Percentiles rank a stretch among this genome's conserved stretches.
These are phyloP conservation scores for Spongilla lacustris DNA, from an alignment of 37 sponge, comb jelly and placozoan species.

Conservation along the genomic window DNA sequence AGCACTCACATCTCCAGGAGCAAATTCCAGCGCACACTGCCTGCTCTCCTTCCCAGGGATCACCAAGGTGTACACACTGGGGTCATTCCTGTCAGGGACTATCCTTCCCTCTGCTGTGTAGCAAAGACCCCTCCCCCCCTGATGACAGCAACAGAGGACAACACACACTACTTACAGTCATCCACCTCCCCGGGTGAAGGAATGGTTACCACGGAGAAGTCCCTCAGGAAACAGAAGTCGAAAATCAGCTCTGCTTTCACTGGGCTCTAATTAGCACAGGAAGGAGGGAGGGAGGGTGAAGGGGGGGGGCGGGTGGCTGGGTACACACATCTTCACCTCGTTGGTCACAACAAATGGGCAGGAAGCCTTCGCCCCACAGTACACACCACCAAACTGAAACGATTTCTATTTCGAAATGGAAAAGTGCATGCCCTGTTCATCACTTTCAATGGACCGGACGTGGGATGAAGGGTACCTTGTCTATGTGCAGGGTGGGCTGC, in stretches of 20 bases:
- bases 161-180: neutral
- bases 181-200: neutral
- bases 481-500: slow-evolving; percentile 63
- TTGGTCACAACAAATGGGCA: slow-evolving; percentile 67
- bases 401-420: slow-evolving; percentile 34
- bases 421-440: neutral
- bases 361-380: slow-evolving; percentile 60
- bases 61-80: slow-evolving; percentile 9
- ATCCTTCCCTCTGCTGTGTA: neutral
- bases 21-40: slow-evolving; percentile 23
- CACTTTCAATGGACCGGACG: no score
- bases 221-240: slow-evolving; percentile 55
- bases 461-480: slow-evolving; percentile 34
- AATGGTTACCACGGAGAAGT: slow-evolving; percentile 44
- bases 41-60: slow-evolving; percentile 22
- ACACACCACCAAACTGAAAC: slow-evolving; percentile 82
- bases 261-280: no score
- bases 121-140: no score
- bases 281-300: no score
- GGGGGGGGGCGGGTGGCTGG: no score
- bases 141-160: neutral
- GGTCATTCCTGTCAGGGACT: slow-evolving; percentile 5
- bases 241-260: slow-evolving; percentile 45
- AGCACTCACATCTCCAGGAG: slow-evolving; percentile 31
- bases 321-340: slow-evolving; percentile 19